phyloP scores from a whole-genome alignment of 2,888 invertebrate species.

The Morpho helenor region DNA sequence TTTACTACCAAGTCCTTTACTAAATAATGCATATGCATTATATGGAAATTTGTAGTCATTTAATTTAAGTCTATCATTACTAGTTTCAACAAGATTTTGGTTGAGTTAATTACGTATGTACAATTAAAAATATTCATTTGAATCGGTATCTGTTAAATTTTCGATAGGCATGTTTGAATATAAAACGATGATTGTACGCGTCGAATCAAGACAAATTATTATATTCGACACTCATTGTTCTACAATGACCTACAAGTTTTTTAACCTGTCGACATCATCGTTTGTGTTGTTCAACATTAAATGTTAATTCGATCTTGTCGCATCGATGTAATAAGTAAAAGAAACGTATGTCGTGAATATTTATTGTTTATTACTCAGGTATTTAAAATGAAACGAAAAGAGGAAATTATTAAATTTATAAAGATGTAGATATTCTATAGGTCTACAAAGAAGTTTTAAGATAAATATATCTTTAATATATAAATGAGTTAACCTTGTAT shows the following conservation, averaged over 20 bases:
- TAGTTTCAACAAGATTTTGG: no score
- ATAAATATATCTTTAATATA: no score
- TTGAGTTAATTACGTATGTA: no score
- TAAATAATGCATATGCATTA: no score
- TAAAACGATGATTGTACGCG: slow-evolving; percentile 32
- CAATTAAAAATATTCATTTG: no score
- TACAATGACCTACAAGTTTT: slow-evolving; percentile 56
- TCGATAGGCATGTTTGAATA: slow-evolving; percentile 23
- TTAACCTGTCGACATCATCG: slow-evolving; percentile 51
- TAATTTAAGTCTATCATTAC: no score
- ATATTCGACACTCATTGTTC: slow-evolving; percentile 55
- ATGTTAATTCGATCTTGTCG: slow-evolving; percentile 66
- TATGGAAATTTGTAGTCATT: no score
- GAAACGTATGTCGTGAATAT: slow-evolving; percentile 28
- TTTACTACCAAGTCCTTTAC: no score
- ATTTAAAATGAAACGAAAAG: slow-evolving; percentile 2
- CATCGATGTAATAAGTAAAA: slow-evolving; percentile 48
- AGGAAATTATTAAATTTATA: no score
- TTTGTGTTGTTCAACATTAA: slow-evolving; percentile 43
- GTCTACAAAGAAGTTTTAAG: no score
- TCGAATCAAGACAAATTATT: slow-evolving; percentile 49
- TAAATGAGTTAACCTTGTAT: no score
- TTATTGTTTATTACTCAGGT: slow-evolving; percentile 10
- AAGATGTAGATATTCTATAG: no score
- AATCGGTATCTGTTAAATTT: slow-evolving; percentile 1